Percentiles rank a stretch among this genome's conserved stretches.
phyloP scores from a whole-genome alignment of 2,797 vertebrate genomes.

The Cheirogaleus major region DNA sequence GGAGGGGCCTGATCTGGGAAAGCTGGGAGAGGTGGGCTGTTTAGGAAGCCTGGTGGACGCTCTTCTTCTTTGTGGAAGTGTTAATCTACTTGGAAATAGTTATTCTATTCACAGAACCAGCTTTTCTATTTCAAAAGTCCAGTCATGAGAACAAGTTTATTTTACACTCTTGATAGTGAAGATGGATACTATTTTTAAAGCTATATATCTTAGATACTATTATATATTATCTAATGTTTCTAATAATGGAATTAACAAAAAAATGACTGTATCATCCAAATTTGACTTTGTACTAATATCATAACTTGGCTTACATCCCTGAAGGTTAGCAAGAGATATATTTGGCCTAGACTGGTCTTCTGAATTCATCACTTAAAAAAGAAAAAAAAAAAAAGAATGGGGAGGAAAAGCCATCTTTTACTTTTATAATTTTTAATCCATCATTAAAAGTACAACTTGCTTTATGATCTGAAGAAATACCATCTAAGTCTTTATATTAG shows the following conservation, averaged over 20 bases:
- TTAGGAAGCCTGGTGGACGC: not conserved
- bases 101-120: not conserved
- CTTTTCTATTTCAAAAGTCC: not conserved
- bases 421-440: constrained; percentile 77
- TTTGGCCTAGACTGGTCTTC: constrained; percentile 58
- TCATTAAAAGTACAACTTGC: constrained; percentile 76
- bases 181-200: not conserved
- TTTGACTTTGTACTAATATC: constrained; percentile 11
- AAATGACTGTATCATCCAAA: not conserved
- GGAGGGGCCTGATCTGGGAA: too few species aligned
- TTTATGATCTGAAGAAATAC: constrained; percentile 74
- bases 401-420: constrained; percentile 50
- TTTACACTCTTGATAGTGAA: not conserved
- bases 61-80: not conserved
- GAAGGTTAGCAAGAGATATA: constrained; percentile 53
- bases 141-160: not conserved
- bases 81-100: not conserved
- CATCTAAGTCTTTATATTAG: constrained; percentile 74
- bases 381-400: not conserved
- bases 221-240: not conserved
- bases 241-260: constrained; percentile 44
- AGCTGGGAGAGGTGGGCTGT: not conserved
- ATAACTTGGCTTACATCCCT: not conserved
- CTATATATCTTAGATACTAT: not conserved
- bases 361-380: constrained; percentile 29